Base-by-base conservation (phyloP, 2,888 invertebrate genomes). In the Hetaerina titia region DNA sequence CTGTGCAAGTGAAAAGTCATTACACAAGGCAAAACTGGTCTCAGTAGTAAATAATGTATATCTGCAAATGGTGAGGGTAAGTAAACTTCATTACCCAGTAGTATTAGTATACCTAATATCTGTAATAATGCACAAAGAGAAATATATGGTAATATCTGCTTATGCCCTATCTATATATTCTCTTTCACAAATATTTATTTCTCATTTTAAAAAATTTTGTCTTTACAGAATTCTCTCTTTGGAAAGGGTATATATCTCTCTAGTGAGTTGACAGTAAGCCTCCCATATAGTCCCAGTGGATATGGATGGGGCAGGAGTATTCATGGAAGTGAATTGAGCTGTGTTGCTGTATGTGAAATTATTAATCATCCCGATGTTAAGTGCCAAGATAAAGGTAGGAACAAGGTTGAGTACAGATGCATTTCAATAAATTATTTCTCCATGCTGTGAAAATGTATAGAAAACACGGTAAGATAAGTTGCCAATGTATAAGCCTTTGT, bases 281-380 rank as follows among this genome's bases (percentile, higher is more conserved):
- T 98, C 96, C 97, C 97, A 64, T 98, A 98, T 96, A 98, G 98
- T 96, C 98, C 98, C 63, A 97, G 97, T 95, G 98, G 98, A n/a
- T 97, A 97, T 96, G 97, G 98, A 19, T 98, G 99, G 98, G 98
- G 98, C 57, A 98, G 98, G 17, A 98, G 98, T 96, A 97, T 97
- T 95, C 97, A 98, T 94, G 99, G 99, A 2, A 97, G 98, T n/a
- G 97, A 98, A 95, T 97, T 98, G 94, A 98, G 98, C 87, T 98
- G 98, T 96, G 97, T 99, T 90, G 98, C 98, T 5, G 97, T 99
- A 95, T 98, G 98, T 97, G 98, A 99, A 97, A 97, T 98, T 95
- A 97, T 98, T 90, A 97, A 98, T 96, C 98, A 98, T 96, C 97
- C 98, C 2, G 97, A 97, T 95, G 97, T 97, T 19, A 97, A 97